Base-by-base conservation (phyloP, 1,140 invertebrate genomes). In the Phymastichus coffea region DNA sequence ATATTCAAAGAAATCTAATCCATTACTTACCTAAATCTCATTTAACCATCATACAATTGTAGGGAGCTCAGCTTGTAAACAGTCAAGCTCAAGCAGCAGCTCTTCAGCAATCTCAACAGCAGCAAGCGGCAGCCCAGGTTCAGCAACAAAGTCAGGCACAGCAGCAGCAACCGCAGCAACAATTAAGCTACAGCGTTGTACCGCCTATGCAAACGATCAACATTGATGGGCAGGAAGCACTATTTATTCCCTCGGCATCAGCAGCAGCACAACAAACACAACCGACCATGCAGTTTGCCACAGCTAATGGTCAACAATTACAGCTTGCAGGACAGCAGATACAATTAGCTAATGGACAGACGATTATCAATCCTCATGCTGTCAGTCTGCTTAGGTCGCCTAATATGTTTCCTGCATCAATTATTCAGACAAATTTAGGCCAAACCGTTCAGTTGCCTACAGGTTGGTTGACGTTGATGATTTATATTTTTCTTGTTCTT, bases 161-260 rank as follows among this genome's bases (percentile, higher is more conserved):
- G 56, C 75, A 80, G 62, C 80, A 82, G 68, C 75, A 71, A 17
- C 80, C 80, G 22, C 71, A 80, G 0, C 82, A 68, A 56, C 83
- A 75, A 70, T 69, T 77, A 53, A 87, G 85, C 14, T 89, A 88
- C 70, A 89, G 83, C 61, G 81, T 86, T 2, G 81, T 85, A 26
- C 81, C 84, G 23, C 86, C 87, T 33, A 88, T 94, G 84, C 93
- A 95, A 76, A 91, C 92, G 0, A 89, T 97, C 8, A 94, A 91
- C 19, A 90, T 96, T 6, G 93, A 95, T 76, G 93, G 93, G 0
- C 93, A 95, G 71, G 94, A 96, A 71, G 92, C 93, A 0, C 83
- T 96, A 20, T 92, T 95, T 73, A 92, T 94, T 70, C 93, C 91
- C 41, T 86, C 76, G 37, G 84, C 73, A 0, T 77, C 79, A 6